Evolutionary conservation across 2,888 invertebrate genomes (phyloP).

Genomic region (Campoletis raptor): DNA sequence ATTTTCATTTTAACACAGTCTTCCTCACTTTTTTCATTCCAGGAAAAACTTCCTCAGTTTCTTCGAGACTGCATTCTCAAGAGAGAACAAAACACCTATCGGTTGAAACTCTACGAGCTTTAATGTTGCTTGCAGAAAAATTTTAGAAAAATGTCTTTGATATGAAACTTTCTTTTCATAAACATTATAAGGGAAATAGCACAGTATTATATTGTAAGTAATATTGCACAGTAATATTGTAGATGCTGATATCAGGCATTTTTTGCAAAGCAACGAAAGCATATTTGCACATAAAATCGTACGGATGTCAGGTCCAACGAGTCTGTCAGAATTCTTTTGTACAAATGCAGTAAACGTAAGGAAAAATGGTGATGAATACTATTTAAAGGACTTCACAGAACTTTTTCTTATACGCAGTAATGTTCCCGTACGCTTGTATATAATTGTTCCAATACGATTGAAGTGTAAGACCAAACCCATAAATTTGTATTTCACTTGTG

Average conservation of each 20-base stretch:
- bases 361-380: slow-evolving; percentile 10
- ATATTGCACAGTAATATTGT: no score
- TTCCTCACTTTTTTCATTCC: not conserved
- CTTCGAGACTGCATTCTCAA: slow-evolving; percentile 39
- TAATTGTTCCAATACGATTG: slow-evolving; percentile 11
- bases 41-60: slow-evolving; percentile 32
- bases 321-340: not conserved
- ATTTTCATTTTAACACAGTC: slow-evolving; percentile 30
- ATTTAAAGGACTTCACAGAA: not conserved
- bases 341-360: not conserved
- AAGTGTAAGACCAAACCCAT: slow-evolving; percentile 11
- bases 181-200: not conserved
- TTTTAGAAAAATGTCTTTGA: not conserved
- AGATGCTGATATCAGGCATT: not conserved
- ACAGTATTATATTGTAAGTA: no score
- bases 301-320: not conserved
- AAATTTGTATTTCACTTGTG: slow-evolving; percentile 41
- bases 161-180: not conserved
- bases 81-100: slow-evolving; percentile 11
- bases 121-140: slow-evolving; percentile 21
- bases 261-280: not conserved
- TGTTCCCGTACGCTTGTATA: slow-evolving; percentile 10
- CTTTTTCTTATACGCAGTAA: not conserved
- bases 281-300: no score
- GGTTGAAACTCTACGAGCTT: not conserved